Base-by-base conservation (phyloP, 1,140 invertebrate species). In the Acyrthosiphon pisum region DNA sequence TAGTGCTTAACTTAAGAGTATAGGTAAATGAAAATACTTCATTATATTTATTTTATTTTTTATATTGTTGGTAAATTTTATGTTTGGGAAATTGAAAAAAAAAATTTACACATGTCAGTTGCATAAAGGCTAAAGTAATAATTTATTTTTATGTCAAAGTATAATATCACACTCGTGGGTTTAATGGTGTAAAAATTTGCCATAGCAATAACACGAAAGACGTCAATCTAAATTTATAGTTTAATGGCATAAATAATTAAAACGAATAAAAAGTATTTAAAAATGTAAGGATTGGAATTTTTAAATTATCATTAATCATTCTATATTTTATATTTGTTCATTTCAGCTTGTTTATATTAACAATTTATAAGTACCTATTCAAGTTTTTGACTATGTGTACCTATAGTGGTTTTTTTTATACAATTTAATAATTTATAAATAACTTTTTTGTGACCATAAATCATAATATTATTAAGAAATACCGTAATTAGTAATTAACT, bases 211-310 rank as follows among this genome's bases (percentile, higher is more conserved):
- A 76, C 30, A 76, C 60, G n/a, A 76, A 76, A 76, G 60, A n/a
- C 60, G 3, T 76, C 4, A 76, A n/a, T 76, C 4, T n/a, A 76
- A 76, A n/a, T n/a, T n/a, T n/a, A 76, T 76, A n/a, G 14, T 76
- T 76, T 76, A 76, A 76, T n/a, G n/a, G 14, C 60, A n/a, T 76
- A 76, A 76, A 76, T 76, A 76, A 76, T 76, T 76, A n/a, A 68
- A 68, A n/a, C 30, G n/a, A 76, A n/a, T 18, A 76, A 76, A 68
- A n/a, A 76, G 30, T n/a, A 76, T 76, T 76, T 76, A 35, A 68
- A 60, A 68, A n/a, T 30, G 9, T 68, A 68, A 76, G 60, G 30
- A 76, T n/a, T 76, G 60, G 14, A 76, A n/a, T 76, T 76, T 76
- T 76, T n/a, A 76, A 68, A 68, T 68, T 68, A 76, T 76, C 14